Base-by-base conservation (phyloP, 2,113 vertebrate species). In the Egretta garzetta region DNA sequence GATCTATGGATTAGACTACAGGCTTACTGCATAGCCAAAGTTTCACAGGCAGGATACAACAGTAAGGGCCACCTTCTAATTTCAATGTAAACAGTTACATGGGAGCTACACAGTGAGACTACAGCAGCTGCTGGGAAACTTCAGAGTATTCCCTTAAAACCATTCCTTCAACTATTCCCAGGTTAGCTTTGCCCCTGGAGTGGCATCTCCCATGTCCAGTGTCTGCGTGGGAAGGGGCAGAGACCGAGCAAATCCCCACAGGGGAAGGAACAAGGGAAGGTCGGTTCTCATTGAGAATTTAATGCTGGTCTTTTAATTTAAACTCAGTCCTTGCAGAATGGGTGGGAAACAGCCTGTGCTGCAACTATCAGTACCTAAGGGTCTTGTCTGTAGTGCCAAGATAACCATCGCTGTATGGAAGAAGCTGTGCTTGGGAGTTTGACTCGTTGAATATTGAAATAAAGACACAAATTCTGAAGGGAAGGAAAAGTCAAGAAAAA, bases 41-140 rank as follows among this genome's bases (percentile, higher is more conserved):
- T 55, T 88, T 45, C 56, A 71, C 0, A 28, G 63, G n/a, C 32
- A 74, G 35, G 17, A 37, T 3, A 55, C 8, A 58, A 50, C 0
- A 7, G 27, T 24, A 58, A 55, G 20, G 52, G 63, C 8, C 55
- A 63, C 56, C 52, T 67, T 74, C 21, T 33, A 55, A 21, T 50
- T 67, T 45, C 2, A 1, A 27, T 1, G 3, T 17, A 21, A n/a
- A 39, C 28, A 15, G 62, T 49, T 50, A 30, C 28, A 20, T 0
- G 14, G 55, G 32, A 70, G 41, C 47, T 26, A 41, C 0, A 0
- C 12, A 16, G 6, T 12, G 35, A 87, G 43, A 63, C 11, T 2
- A 22, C 35, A 92, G 43, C 35, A 92, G 43, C 71, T 60, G 15
- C 49, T 45, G 33, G 49, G 39, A 59, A 52, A 28, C 24, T 39